A percentile compares a stretch with the other conserved stretches of the same genome.
Conservation (phyloP, 2,888 invertebrate species). For the Eristalis intricaria region DNA sequence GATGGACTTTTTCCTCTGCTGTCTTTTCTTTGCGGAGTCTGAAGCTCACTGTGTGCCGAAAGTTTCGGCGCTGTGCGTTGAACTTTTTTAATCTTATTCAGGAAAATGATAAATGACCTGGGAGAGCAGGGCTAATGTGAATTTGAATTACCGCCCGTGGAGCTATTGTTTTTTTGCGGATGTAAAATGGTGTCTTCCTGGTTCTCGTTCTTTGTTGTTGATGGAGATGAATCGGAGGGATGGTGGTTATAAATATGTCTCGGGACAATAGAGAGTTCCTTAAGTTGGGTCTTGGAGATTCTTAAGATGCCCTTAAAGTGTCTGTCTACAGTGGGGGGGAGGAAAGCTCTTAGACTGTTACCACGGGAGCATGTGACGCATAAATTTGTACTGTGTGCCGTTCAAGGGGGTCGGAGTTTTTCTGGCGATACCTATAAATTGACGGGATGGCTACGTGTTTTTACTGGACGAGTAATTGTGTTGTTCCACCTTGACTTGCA, state of each 20-base stretch:
- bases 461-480: no score
- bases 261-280: background rate
- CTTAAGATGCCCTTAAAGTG: background rate
- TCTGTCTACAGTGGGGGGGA: background rate
- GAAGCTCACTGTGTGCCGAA: slow-evolving; percentile 34
- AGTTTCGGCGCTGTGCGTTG: background rate
- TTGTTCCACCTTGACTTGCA: no score
- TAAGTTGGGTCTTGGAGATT: background rate
- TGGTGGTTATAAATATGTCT: slow-evolving; percentile 13
- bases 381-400: background rate
- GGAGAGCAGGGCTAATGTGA: slow-evolving; percentile 62
- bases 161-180: slow-evolving; percentile 35
- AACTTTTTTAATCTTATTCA: slow-evolving; percentile 62
- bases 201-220: background rate
- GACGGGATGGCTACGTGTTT: background rate
- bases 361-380: background rate
- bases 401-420: background rate
- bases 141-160: slow-evolving; percentile 65
- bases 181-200: slow-evolving; percentile 3
- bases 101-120: slow-evolving; percentile 67
- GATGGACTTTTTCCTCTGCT: slow-evolving; percentile 52
- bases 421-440: background rate
- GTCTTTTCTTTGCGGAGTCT: background rate
- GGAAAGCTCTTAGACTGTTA: background rate
- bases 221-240: background rate